These are phyloP conservation scores for Alectoris magna DNA, from an alignment of 2,797 vertebrate genomes.

Conservation along the genomic window DNA sequence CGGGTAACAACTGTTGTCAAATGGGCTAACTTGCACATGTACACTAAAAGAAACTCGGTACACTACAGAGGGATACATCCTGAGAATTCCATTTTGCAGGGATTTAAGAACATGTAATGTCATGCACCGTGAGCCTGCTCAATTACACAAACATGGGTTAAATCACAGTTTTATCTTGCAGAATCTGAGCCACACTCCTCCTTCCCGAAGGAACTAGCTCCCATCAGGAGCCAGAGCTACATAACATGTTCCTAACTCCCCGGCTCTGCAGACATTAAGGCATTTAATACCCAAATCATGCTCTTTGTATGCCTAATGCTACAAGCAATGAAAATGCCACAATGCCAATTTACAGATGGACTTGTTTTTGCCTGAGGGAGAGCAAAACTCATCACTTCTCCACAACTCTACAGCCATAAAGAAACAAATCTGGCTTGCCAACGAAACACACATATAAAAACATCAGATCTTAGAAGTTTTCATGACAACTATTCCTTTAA, in stretches of 20 bases:
- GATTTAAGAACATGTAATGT: background rate
- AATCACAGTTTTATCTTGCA: background rate
- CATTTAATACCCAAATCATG: fast-evolving
- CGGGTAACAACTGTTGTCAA: background rate
- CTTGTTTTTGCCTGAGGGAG: background rate
- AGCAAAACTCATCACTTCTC: background rate
- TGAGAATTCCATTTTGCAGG: fast-evolving
- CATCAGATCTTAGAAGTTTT: background rate
- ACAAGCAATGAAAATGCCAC: background rate
- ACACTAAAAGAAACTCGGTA: background rate
- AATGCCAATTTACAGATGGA: background rate
- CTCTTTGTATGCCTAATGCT: background rate
- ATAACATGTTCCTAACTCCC: background rate
- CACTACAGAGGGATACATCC: fast-evolving
- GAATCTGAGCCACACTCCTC: background rate
- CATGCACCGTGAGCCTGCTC: background rate
- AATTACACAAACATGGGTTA: fast-evolving
- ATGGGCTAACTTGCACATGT: background rate
- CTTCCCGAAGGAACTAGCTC: background rate
- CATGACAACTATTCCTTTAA: background rate
- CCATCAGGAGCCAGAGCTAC: background rate
- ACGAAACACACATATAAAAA: background rate
- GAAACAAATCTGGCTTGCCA: background rate
- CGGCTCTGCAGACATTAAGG: background rate
- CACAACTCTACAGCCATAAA: background rate